A percentile compares a stretch with the other conserved stretches of the same genome.
Evolutionary conservation across 2,888 invertebrate genomes (phyloP).

Genomic region (Aphodius granarius): DNA sequence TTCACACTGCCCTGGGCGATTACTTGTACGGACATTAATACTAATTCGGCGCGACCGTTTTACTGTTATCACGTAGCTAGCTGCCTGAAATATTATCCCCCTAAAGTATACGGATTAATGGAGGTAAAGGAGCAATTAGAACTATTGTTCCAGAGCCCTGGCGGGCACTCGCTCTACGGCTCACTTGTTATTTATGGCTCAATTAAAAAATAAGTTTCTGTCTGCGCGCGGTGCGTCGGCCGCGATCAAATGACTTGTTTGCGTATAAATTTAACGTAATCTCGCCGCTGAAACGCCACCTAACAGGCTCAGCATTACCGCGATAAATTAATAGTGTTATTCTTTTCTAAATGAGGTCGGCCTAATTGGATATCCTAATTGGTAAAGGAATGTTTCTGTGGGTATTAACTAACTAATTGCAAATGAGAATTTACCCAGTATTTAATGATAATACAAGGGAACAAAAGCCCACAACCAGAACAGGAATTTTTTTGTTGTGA

Average conservation of each 20-base stretch:
- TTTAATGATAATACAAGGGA: too few species aligned
- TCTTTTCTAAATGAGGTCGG: background rate
- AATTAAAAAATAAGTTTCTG: slow-evolving; percentile 27
- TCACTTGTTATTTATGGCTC: slow-evolving; percentile 21
- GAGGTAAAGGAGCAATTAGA: slow-evolving; percentile 12
- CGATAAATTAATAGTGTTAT: background rate
- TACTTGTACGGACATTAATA: background rate
- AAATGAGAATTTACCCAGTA: background rate
- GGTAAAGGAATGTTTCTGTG: background rate
- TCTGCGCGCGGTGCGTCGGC: slow-evolving; percentile 3
- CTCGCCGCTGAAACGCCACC: slow-evolving; percentile 27
- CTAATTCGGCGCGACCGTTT: slow-evolving; percentile 8
- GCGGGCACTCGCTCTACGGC: background rate
- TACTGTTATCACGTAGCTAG: slow-evolving; percentile 1
- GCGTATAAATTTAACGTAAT: slow-evolving; percentile 32
- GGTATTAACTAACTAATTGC: background rate
- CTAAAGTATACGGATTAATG: slow-evolving; percentile 15
- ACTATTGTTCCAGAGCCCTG: slow-evolving; percentile 3
- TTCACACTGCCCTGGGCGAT: background rate
- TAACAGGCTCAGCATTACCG: slow-evolving; percentile 29
- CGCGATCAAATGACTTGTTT: slow-evolving; percentile 26
- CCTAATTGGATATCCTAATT: background rate
- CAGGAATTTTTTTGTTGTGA: too few species aligned
- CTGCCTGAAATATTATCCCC: slow-evolving; percentile 10
- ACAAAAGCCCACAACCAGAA: too few species aligned